phyloP scores from a whole-genome alignment of 2,888 invertebrate genomes.

The Archips xylosteana region DNA sequence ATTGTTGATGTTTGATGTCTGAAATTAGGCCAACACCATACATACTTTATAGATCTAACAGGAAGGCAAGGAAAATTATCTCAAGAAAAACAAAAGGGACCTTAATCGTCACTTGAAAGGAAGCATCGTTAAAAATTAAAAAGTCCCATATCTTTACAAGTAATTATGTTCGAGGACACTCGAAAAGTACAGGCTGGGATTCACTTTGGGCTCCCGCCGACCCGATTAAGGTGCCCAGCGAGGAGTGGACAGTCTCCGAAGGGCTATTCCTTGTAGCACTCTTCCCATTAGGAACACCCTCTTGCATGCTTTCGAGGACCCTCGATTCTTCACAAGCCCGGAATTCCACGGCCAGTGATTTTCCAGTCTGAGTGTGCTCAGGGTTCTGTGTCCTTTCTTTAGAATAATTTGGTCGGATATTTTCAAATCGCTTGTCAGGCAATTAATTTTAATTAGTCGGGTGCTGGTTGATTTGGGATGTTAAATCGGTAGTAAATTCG shows the following conservation, averaged over 20 bases:
- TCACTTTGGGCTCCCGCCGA: constrained; percentile 45
- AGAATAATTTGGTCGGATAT: constrained; percentile 50
- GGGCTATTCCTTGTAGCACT: constrained; percentile 48
- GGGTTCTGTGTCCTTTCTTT: constrained; percentile 58
- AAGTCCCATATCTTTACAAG: constrained; percentile 24
- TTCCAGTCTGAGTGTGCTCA: constrained; percentile 60
- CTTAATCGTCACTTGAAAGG: not conserved
- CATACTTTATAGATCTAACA: too few relatives aligned
- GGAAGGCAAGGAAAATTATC: too few relatives aligned
- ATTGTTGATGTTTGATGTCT: too few relatives aligned
- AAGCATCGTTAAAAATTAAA: constrained; percentile 29
- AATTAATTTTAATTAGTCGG: constrained; percentile 31
- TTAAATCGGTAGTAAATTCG: constrained; percentile 5
- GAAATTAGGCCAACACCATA: too few relatives aligned
- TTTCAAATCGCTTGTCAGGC: constrained; percentile 19
- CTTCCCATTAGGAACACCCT: constrained; percentile 67
- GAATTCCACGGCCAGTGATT: constrained; percentile 70
- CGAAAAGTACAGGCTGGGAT: constrained; percentile 48
- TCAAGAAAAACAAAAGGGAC: not conserved
- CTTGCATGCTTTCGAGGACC: constrained; percentile 60
- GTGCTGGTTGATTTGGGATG: not conserved
- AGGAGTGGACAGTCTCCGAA: constrained; percentile 58
- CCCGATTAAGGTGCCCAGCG: constrained; percentile 57
- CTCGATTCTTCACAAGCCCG: constrained; percentile 71
- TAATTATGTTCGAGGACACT: constrained; percentile 34